Base-by-base conservation (phyloP, 30 jellyfish, hydroid and myxozoan genomes). In the Chrysaora quinquecirrha region DNA sequence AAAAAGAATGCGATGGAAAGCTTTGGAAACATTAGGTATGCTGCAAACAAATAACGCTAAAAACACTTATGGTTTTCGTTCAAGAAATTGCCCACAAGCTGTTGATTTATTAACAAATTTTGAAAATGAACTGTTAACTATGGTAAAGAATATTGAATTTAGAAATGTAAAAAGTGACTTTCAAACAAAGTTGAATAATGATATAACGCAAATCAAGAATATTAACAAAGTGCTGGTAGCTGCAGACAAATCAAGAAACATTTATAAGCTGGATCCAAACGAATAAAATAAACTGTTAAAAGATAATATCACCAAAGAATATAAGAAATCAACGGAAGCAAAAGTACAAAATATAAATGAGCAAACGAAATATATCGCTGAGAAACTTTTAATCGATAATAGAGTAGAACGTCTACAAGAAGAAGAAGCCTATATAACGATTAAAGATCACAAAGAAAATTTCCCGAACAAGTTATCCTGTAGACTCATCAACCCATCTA, bases 1-100 rank as follows among this genome's bases (percentile, higher is more conserved):
- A 3, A 86, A 86, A 78, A 29, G 89, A 43, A 68, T 86, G 89
- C 75, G 95, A 80, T 81, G 90, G 97, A 88, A 88, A 88, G 87
- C 75, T 11, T 29, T 71, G 22, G 48, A 30, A 20, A n/a, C 19
- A 21, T 67, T 71, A 3, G 79, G 64, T 12, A 30, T 34, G 31
- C 46, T 18, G 23, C 48, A 75, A 23, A 2, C 52, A n/a, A n/a
- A n/a, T n/a, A 64, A 87, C 35, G 72, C 43, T 4, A 63, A 77
- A 0, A 18, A 43, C 1, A 30, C 67, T 20, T 75, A 4, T 33
- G 91, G 82, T 28, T 83, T 71, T 30, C 29, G 61, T n/a, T 24
- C 93, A 25, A 77, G 80, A 54, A 76, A 64, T 31, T 87, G 91
- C 31, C 95, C 87, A 50, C 96, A 88, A 11, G 11, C 60, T 16